Conservation (phyloP, 2,888 invertebrate species). For the Tupiocoris notatus region DNA sequence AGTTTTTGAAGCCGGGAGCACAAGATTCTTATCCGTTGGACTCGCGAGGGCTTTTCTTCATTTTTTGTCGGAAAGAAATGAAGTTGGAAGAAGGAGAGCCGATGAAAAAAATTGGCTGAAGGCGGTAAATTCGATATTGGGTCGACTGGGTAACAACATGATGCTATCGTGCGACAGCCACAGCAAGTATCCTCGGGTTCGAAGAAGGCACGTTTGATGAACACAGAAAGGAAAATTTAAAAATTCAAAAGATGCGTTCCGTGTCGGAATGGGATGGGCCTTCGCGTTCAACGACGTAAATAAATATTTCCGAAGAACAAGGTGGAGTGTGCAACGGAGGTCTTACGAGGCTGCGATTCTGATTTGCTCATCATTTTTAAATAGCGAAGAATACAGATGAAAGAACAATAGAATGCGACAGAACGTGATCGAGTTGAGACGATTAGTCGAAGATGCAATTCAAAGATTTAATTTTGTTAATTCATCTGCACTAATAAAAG, state of each 20-base stretch:
- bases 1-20: constrained; percentile 13
- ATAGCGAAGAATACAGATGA: no score
- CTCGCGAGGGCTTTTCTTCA: neutral
- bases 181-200: no score
- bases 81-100: neutral
- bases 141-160: neutral
- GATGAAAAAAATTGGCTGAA: neutral
- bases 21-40: constrained; percentile 24
- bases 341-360: neutral
- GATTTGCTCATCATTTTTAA: neutral
- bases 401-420: no score
- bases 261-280: neutral
- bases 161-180: neutral
- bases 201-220: neutral
- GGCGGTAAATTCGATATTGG: neutral
- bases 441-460: no score
- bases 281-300: neutral
- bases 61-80: neutral
- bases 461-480: no score
- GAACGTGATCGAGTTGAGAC: no score
- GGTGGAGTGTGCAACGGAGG: neutral
- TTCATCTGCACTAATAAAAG: no score
- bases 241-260: neutral
- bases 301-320: neutral
- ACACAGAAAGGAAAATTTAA: neutral